Base-by-base conservation (phyloP, 2,888 invertebrate genomes). In the Fragum sueziense region DNA sequence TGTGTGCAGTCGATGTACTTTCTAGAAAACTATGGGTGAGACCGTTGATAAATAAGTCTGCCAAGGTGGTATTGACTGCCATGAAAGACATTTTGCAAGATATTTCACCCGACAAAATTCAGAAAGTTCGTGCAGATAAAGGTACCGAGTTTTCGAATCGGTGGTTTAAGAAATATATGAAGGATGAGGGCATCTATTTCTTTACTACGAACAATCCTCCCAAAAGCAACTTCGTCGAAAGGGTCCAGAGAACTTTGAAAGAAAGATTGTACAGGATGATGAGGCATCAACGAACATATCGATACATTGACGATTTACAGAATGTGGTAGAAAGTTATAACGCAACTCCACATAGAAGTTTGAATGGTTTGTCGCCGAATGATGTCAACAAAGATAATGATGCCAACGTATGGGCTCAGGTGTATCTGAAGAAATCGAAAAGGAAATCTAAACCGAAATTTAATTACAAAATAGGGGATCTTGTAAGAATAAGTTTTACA, bases 331-430 rank as follows among this genome's bases (percentile, higher is more conserved):
- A 51, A 0, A 83, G 59, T 70, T 80, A 83, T 65, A 83, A 83
- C 33, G 33, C 61, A 17, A 62, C 79, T 3, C 79, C 76, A 22
- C 79, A 82, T 65, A 65, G 79, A 1, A 61, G 79, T 59, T 76
- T 79, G 51, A 57, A 67, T 62, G 57, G 54, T 22, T 61, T 79
- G 41, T 67, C 76, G 9, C 82, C 82, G 11, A 73, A 74, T 34
- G 74, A 79, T 70, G 75, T 80, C 0, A 75, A 72, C 31, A 75
- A 77, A 70, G 41, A 65, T 3, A 80, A 83, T 34, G 79, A 82
- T 61, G 79, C 79, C n/a, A 70, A 82, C 59, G 76, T 82, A 7
- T 82, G 82, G 82, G 82, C 82, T 25, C 61, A 68, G 6, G 54
- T 82, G 59, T 82, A 82, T 33, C 72, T 82, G 52, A 82, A 82